phyloP scores from a whole-genome alignment of 2,888 invertebrate genomes.

The Sialis lutaria region DNA sequence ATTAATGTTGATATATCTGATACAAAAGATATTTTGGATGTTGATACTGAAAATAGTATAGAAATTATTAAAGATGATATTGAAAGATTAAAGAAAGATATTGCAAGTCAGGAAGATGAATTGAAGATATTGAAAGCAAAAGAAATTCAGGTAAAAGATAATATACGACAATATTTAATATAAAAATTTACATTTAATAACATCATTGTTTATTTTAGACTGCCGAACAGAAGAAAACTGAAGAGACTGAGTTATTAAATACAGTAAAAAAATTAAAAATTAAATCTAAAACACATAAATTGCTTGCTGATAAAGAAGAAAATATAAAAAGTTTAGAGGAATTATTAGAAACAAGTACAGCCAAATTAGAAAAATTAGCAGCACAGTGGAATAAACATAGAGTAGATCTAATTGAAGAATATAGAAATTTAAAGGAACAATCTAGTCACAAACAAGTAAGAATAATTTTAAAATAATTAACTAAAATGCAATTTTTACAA shows the following conservation, averaged over 20 bases:
- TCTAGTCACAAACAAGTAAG: background rate
- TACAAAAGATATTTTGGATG: slow-evolving; percentile 7
- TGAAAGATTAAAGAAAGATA: slow-evolving; percentile 16
- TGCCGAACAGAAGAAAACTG: slow-evolving; percentile 16
- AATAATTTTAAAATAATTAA: background rate
- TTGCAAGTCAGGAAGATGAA: slow-evolving; percentile 19
- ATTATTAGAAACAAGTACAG: slow-evolving; percentile 39
- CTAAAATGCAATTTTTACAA: slow-evolving; percentile 7
- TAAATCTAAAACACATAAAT: slow-evolving; percentile 39
- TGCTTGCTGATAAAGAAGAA: slow-evolving; percentile 44
- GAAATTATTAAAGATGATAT: slow-evolving; percentile 22
- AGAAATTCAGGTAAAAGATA: slow-evolving; percentile 6
- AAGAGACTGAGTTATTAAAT: slow-evolving; percentile 26
- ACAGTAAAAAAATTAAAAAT: slow-evolving; percentile 28
- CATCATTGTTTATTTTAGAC: slow-evolving; percentile 9
- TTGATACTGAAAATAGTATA: slow-evolving; percentile 17
- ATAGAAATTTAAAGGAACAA: slow-evolving; percentile 20
- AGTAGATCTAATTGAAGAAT: slow-evolving; percentile 42
- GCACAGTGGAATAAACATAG: slow-evolving; percentile 60
- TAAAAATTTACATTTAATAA: background rate
- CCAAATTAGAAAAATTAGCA: slow-evolving; percentile 41
- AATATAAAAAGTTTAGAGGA: slow-evolving; percentile 38
- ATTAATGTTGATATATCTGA: slow-evolving; percentile 4
- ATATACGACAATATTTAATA: no score
- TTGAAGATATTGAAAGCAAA: slow-evolving; percentile 17